Base-by-base conservation (phyloP, 1,140 invertebrate genomes). In the Lepidurus arcticus region DNA sequence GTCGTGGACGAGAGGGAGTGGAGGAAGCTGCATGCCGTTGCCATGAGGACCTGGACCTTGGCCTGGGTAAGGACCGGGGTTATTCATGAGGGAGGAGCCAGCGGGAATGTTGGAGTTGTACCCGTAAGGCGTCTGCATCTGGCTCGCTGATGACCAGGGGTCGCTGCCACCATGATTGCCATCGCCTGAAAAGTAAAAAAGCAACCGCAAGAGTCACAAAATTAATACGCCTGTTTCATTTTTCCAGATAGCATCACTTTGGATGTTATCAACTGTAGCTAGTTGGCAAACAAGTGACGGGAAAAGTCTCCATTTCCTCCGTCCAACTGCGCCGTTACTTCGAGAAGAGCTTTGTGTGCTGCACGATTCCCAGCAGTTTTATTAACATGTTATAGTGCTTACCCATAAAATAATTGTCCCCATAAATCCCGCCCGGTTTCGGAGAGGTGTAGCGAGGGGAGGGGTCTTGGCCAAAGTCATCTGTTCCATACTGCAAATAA, bases 391-490 rank as follows among this genome's bases (percentile, higher is more conserved):
- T 65, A 21, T 10, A 65, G 53, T 16, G 84, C 83, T 83, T 83
- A 87, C 86, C 86, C 81, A 86, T 85, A 80, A 85, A 88, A 84
- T 91, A 90, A 83, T 89, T 88, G 76, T 88, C 86, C 26, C 85
- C 85, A 84, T 90, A 89, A 82, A 87, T 83, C 84, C 85, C 80
- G 73, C 84, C 81, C 44, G 88, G 87, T 84, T 94, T 94, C 26
- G 93, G 92, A 76, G 93, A 95, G 79, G 93, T 91, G 87, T 94
- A 96, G 83, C 94, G 88, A 80, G 91, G 92, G 11, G 92, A 93
- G 13, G 53, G 7, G 83, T 94, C 93, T 85, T 91, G 88, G n/a
- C 90, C 91, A 85, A 95, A 96, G 84, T 96, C 94, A 84, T 95
- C 94, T 82, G 92, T 91, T 84, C 92, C 91, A 85, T 95, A 95